These are phyloP conservation scores for Frankliniella intonsa DNA, from an alignment of 2,888 invertebrate species.

Conservation along the genomic window DNA sequence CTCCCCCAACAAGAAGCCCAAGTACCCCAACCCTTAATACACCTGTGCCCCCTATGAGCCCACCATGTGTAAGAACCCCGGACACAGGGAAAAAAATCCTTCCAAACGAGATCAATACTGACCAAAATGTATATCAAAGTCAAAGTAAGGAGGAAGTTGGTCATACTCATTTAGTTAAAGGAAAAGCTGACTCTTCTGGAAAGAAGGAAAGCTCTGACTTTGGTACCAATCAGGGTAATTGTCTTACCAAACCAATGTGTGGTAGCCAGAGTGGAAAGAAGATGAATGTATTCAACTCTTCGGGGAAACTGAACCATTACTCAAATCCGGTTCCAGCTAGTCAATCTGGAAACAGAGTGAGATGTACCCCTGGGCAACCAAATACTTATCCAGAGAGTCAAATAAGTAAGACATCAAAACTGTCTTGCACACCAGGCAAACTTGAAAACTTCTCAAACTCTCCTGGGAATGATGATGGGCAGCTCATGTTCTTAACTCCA, in stretches of 20 bases:
- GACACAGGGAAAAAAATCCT: not conserved
- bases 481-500: too few species aligned
- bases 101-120: not conserved
- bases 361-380: too few species aligned
- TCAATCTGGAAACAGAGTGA: too few species aligned
- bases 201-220: not conserved
- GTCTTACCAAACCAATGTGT: not conserved
- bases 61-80: not conserved
- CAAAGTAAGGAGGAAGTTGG: not conserved
- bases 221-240: not conserved
- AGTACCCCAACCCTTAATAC: not conserved
- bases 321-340: not conserved
- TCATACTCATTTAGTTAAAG: not conserved
- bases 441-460: too few species aligned
- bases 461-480: too few species aligned
- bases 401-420: too few species aligned
- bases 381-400: too few species aligned
- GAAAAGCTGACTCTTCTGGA: not conserved
- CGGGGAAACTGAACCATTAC: not conserved
- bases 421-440: too few species aligned
- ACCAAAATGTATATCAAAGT: not conserved
- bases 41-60: not conserved
- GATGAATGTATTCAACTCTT: not conserved
- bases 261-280: slow-evolving; percentile 4
- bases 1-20: not conserved